Evolutionary conservation across 1,140 invertebrate genomes (phyloP), one percentile per base, ranked within the genome.

Genomic region (Oedothorax gibbosus): DNA sequence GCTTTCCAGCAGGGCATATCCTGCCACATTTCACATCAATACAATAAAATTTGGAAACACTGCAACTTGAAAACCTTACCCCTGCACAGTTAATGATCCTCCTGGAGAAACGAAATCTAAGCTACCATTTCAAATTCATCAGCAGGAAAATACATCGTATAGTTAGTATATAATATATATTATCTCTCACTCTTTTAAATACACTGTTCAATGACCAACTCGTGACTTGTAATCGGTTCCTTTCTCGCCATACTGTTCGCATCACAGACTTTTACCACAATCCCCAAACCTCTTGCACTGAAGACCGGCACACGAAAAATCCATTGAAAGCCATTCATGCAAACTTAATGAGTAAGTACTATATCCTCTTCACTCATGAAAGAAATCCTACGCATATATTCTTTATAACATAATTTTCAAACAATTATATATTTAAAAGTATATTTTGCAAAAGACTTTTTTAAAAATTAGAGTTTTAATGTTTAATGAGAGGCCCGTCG

Each of bases 11-110:
- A 35, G 35, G 35, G 35, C 35, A 35, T 1, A 35, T 35, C 35
- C 35, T 35, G 35, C 35, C n/a, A 15, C 51, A 51, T 71, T 20
- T 71, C 15, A 71, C 69, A 71, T 53, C 21, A 71, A 71, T 12
- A 68, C 54, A 79, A 64, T 79, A 79, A 64, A 79, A 79, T 66
- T 79, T 79, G 3, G 10, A 66, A 54, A 68, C 50, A 54, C 50
- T 79, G 62, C 77, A 79, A 79, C 77, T 54, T 79, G 77, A 60
- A 71, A 68, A 62, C 64, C 11, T 77, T 11, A 53, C 69, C 69
- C 51, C 50, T 18, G 50, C 69, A 71, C 50, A 18, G 51, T 71
- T 18, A 71, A 71, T 71, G 69, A 53, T 71, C 65, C 77, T 79
- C 62, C 18, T 15, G 53, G 14, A 54, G 49, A 79, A 68, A 53